Evolutionary conservation across 2,797 vertebrate species (phyloP).

Genomic region (Neopelma chrysocephalum): DNA sequence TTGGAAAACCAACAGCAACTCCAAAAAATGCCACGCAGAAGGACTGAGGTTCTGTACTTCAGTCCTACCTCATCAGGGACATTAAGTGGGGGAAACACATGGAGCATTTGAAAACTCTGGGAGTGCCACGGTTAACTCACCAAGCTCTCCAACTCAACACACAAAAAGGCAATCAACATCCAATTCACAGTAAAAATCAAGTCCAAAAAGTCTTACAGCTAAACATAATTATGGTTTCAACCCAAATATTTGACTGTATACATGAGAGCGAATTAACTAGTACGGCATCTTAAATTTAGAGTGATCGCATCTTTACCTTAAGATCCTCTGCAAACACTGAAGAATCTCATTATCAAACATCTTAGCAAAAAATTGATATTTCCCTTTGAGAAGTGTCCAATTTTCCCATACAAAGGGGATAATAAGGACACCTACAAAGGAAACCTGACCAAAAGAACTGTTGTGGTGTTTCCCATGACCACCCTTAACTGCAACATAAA

Average conservation of each 20-base stretch:
- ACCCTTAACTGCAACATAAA: neutral
- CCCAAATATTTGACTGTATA: neutral
- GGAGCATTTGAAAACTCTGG: neutral
- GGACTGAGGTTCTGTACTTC: neutral
- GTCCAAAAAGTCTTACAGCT: neutral
- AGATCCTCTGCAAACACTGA: neutral
- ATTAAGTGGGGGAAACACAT: neutral
- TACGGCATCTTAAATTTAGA: neutral
- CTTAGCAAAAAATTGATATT: neutral
- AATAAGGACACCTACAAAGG: neutral
- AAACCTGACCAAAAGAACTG: neutral
- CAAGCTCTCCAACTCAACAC: neutral
- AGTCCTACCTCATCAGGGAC: neutral
- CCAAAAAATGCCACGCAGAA: neutral
- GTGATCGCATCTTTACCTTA: neutral
- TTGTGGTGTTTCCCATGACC: accelerated
- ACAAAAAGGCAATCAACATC: neutral
- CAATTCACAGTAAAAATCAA: neutral
- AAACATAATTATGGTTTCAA: neutral
- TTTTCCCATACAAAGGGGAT: neutral
- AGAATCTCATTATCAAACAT: neutral
- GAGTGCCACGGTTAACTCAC: neutral
- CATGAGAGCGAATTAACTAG: neutral
- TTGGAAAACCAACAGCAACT: neutral
- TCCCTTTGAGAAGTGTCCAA: neutral